A percentile compares a stretch with the other conserved stretches of the same genome.
Conservation (phyloP, 2,797 vertebrate species). For the Novumbra hubbsi region DNA sequence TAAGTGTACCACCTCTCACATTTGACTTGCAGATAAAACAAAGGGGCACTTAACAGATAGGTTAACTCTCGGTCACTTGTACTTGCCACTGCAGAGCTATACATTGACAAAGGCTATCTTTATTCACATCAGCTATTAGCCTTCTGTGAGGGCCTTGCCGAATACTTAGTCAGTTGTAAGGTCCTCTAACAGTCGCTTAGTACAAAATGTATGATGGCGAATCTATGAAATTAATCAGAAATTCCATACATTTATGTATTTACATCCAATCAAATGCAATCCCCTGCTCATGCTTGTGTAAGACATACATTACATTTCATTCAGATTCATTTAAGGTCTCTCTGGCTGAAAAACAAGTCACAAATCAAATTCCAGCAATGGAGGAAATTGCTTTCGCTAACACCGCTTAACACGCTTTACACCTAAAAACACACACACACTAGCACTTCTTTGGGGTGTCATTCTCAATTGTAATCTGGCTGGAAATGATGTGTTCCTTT, state of each 20-base stretch:
- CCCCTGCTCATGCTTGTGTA: slow-evolving; percentile 4
- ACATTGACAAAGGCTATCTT: neutral
- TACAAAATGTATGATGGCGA: slow-evolving; percentile 16
- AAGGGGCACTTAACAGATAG: slow-evolving; percentile 18
- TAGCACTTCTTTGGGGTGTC: slow-evolving; percentile 14
- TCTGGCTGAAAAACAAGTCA: neutral
- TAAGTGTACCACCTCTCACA: slow-evolving; percentile 25
- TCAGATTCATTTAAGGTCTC: slow-evolving; percentile 20
- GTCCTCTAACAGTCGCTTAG: slow-evolving; percentile 24
- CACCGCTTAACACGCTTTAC: slow-evolving; percentile 16
- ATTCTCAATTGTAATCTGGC: slow-evolving; percentile 23
- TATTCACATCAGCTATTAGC: slow-evolving; percentile 10
- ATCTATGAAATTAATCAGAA: slow-evolving; percentile 24
- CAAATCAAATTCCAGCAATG: slow-evolving; percentile 17
- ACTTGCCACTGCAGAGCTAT: neutral
- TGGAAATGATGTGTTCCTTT: slow-evolving; percentile 27
- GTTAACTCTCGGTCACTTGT: slow-evolving; percentile 23
- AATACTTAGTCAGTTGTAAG: slow-evolving; percentile 29
- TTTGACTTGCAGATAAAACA: slow-evolving; percentile 13
- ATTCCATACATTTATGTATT: slow-evolving; percentile 14
- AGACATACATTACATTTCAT: slow-evolving; percentile 8
- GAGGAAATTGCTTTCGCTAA: slow-evolving; percentile 23
- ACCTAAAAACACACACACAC: slow-evolving; percentile 21
- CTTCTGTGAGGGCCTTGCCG: slow-evolving; percentile 10
- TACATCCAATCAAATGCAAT: slow-evolving; percentile 7